Evolutionary conservation across 2,113 vertebrate species (phyloP), one percentile per base, ranked within the genome.

Genomic region (Orthochromis malagaraziensis): DNA sequence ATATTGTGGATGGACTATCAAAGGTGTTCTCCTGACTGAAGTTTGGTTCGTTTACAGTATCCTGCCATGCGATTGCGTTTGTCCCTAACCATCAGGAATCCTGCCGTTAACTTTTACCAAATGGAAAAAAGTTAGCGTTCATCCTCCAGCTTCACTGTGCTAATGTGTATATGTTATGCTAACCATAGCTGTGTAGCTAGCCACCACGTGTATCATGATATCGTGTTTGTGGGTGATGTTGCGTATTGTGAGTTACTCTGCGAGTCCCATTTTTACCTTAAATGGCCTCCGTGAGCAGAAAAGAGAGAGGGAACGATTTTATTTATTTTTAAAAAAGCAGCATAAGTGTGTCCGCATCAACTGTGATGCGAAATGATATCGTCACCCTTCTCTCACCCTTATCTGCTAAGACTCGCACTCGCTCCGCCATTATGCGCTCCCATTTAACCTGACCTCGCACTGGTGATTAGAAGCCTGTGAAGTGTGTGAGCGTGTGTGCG

Each of bases 361-460:
- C 84, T 84, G 49, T 47, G 87, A 88, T 6, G 75, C 85, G 42
- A 91, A 91, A 93, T 86, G 58, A 91, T 88, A 90, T 87, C 13
- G 16, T 94, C 91, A 95, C 81, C 87, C 88, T 79, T 86, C 86
- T 87, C 81, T 93, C 88, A 92, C 88, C 93, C 87, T 85, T 86
- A 91, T 93, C 94, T 93, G 82, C 92, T 2, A n/a, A 88, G 89
- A 89, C 88, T 86, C 4, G 38, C 83, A 85, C 80, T 88, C 84
- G 68, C 86, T 90, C 81, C 85, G 58, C 87, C 65, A 63, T 86
- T 91, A 93, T 85, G 86, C 84, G 89, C 92, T 83, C 89, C 91
- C 90, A 85, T 93, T 94, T 91, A 95, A 91, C 88, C 89, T 94
- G 93, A 94, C 95, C 92, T 92, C 91, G 88, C 65, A 53, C 84